These are phyloP conservation scores for Alsophila aescularia DNA, from an alignment of 2,888 invertebrate genomes.

Conservation along the genomic window DNA sequence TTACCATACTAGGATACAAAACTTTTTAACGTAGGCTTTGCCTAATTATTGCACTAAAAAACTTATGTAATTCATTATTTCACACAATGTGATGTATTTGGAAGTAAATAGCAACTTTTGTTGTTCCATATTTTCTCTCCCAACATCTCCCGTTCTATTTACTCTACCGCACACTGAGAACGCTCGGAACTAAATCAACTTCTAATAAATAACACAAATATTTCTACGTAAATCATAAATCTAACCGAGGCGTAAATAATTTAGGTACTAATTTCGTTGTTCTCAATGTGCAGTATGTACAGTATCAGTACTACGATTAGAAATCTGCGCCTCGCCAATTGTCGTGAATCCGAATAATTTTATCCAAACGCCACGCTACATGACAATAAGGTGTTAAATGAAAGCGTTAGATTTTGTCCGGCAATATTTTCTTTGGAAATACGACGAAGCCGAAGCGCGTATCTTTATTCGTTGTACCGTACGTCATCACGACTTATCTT, in stretches of 20 bases:
- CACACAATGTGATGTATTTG: slow-evolving; percentile 67
- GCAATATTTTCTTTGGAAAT: too few relatives aligned
- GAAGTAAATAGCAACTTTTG: slow-evolving; percentile 58
- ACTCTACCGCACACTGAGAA: slow-evolving; percentile 20
- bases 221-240: slow-evolving; percentile 40
- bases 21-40: slow-evolving; percentile 78
- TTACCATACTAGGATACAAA: slow-evolving; percentile 77
- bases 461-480: too few relatives aligned
- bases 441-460: too few relatives aligned
- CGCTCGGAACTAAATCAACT: not conserved
- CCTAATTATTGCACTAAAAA: slow-evolving; percentile 82
- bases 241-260: slow-evolving; percentile 18
- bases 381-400: too few relatives aligned
- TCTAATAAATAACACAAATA: slow-evolving; percentile 27
- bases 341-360: too few relatives aligned
- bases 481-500: slow-evolving; percentile 51
- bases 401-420: too few relatives aligned
- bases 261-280: slow-evolving; percentile 6
- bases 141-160: slow-evolving; percentile 13
- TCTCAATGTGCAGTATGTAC: slow-evolving; percentile 51
- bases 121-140: slow-evolving; percentile 28
- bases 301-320: too few relatives aligned
- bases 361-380: too few relatives aligned
- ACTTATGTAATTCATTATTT: slow-evolving; percentile 72
- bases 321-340: too few relatives aligned